Evolutionary conservation across 2,888 invertebrate species (phyloP).

Genomic region (Dryobota labecula): DNA sequence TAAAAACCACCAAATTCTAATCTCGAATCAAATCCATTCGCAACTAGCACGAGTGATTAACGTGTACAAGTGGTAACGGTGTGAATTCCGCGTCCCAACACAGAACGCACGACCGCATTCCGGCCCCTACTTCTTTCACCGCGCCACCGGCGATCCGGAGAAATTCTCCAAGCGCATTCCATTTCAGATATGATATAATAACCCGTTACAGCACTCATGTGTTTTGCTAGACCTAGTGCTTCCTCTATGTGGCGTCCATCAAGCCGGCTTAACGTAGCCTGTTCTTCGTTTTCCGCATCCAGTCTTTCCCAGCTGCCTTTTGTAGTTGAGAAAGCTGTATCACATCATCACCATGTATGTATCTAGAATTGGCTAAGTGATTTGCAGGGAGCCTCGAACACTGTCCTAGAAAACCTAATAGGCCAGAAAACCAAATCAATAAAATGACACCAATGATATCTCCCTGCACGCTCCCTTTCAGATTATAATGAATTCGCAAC

Average conservation of each 20-base stretch:
- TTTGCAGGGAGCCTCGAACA: neutral
- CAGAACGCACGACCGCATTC: slow-evolving; percentile 76
- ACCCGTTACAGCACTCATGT: slow-evolving; percentile 67
- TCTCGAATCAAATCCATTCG: slow-evolving; percentile 56
- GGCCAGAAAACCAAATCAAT: neutral
- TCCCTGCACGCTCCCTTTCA: neutral
- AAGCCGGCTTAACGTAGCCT: slow-evolving; percentile 20
- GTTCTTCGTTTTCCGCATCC: slow-evolving; percentile 18
- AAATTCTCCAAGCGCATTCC: slow-evolving; percentile 78
- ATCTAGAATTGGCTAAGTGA: neutral
- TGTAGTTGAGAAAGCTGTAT: neutral
- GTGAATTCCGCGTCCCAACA: slow-evolving; percentile 67
- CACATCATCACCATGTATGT: too few species aligned
- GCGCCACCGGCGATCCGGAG: slow-evolving; percentile 70
- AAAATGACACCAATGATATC: neutral
- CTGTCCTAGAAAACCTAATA: neutral
- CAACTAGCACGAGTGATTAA: slow-evolving; percentile 60
- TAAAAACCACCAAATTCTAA: slow-evolving; percentile 30
- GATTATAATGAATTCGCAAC: neutral
- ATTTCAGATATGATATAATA: slow-evolving; percentile 73
- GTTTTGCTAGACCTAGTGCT: slow-evolving; percentile 61
- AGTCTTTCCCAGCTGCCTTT: neutral
- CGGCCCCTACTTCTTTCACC: slow-evolving; percentile 74
- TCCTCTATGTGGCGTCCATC: slow-evolving; percentile 39
- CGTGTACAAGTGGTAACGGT: slow-evolving; percentile 68